Conservation (phyloP, 2,113 vertebrate species). For the Emberiza fucata region DNA sequence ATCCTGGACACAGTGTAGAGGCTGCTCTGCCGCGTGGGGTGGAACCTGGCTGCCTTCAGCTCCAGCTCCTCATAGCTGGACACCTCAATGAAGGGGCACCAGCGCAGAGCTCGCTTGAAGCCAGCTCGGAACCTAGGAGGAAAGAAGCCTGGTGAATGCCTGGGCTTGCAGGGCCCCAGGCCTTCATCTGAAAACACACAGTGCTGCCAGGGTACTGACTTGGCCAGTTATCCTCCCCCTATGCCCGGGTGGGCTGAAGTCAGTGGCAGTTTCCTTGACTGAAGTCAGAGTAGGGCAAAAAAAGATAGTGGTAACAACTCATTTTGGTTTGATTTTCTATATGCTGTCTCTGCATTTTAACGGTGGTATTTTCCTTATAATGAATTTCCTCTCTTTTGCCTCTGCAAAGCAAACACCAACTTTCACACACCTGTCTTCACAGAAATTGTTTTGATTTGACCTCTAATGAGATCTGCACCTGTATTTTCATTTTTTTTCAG, state of each 20-base stretch:
- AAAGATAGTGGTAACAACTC: not conserved
- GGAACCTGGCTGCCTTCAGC: constrained; percentile 82
- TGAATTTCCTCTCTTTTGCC: not conserved
- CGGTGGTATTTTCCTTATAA: not conserved
- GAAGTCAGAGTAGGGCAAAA: not conserved
- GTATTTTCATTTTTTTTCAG: not conserved
- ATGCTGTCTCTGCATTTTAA: not conserved
- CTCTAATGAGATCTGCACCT: not conserved
- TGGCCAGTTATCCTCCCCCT: not conserved
- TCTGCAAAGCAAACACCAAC: accelerated
- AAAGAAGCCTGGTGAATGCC: not conserved
- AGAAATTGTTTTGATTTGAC: not conserved
- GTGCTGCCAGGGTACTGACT: not conserved
- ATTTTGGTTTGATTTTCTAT: not conserved
- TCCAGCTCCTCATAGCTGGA: constrained; percentile 90
- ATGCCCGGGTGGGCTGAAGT: not conserved
- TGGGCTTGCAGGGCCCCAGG: accelerated
- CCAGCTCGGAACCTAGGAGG: constrained; percentile 89
- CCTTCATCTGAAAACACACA: not conserved
- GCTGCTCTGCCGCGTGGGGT: constrained; percentile 87
- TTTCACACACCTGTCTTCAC: not conserved
- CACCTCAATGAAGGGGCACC: constrained; percentile 93
- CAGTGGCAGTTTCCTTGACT: not conserved
- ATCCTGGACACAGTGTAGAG: constrained; percentile 88
- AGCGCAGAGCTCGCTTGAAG: constrained; percentile 91